Conservation (phyloP, 2,888 invertebrate genomes). For the Blomia tropicalis region DNA sequence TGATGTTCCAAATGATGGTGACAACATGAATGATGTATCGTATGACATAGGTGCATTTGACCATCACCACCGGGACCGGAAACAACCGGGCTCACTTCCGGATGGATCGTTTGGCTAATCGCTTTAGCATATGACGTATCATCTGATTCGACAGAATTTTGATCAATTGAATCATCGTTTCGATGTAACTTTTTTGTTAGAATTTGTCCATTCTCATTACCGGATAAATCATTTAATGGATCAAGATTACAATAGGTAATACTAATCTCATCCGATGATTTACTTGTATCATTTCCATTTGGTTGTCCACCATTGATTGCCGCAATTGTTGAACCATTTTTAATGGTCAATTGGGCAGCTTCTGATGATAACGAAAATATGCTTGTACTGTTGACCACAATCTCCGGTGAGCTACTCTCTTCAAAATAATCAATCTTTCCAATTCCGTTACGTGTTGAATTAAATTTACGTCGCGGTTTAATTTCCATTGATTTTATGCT, state of each 20-base stretch:
- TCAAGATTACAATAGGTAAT: constrained; percentile 1
- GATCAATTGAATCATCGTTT: background rate
- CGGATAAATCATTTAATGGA: background rate
- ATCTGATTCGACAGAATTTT: constrained; percentile 27
- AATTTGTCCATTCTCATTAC: background rate
- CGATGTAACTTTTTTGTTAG: background rate
- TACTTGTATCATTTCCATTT: background rate
- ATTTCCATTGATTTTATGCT: background rate
- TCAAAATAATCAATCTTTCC: background rate
- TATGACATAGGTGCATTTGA: background rate
- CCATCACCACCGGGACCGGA: background rate
- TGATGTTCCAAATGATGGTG: background rate
- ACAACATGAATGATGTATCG: background rate
- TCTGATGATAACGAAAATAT: constrained; percentile 1
- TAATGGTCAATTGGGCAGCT: constrained; percentile 13
- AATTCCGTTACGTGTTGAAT: background rate
- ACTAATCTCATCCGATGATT: constrained; percentile 11
- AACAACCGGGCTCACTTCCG: background rate
- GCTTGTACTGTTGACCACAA: constrained; percentile 8
- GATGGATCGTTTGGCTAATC: constrained; percentile 24
- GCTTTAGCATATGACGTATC: constrained; percentile 31
- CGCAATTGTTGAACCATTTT: constrained; percentile 13
- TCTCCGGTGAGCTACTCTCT: background rate
- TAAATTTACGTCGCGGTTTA: background rate
- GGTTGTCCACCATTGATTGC: background rate